phyloP scores from a whole-genome alignment of 2,113 vertebrate species.

The Craseonycteris thonglongyai region DNA sequence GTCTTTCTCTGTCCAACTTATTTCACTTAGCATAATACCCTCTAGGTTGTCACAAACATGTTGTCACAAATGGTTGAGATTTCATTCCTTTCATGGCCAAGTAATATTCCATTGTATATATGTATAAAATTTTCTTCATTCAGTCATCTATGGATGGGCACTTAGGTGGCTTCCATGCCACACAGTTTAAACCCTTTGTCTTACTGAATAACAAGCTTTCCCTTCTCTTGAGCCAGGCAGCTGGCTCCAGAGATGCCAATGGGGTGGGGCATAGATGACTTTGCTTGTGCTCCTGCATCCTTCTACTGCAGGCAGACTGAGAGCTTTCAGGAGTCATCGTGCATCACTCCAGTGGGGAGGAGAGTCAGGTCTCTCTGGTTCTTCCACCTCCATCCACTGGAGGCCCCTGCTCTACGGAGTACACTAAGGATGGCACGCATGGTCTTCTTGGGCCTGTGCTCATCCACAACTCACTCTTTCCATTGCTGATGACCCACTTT shows the following conservation, averaged over 20 bases:
- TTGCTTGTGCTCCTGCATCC: background rate
- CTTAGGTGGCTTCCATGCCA: too few species aligned
- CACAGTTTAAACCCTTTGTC: background rate
- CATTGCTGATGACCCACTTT: background rate
- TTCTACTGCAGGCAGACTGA: background rate
- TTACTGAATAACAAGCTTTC: background rate
- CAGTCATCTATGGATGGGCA: too few species aligned
- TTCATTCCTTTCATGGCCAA: too few species aligned
- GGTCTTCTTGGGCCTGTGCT: background rate
- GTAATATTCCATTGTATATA: too few species aligned
- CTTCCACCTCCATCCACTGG: background rate
- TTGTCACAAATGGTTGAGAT: too few species aligned
- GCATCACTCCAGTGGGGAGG: background rate
- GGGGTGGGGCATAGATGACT: rapidly evolving
- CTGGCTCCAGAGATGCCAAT: background rate
- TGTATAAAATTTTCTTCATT: too few species aligned
- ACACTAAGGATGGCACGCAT: background rate
- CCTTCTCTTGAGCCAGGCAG: background rate
- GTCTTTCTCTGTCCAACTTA: too few species aligned
- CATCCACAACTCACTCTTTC: background rate
- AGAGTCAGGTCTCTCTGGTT: background rate
- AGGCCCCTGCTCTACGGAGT: background rate
- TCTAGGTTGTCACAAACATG: too few species aligned
- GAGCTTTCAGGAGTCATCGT: background rate
- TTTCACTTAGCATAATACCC: too few species aligned